Evolutionary conservation across 2,797 vertebrate species (phyloP).

Genomic region (Intellagama lesueurii): DNA sequence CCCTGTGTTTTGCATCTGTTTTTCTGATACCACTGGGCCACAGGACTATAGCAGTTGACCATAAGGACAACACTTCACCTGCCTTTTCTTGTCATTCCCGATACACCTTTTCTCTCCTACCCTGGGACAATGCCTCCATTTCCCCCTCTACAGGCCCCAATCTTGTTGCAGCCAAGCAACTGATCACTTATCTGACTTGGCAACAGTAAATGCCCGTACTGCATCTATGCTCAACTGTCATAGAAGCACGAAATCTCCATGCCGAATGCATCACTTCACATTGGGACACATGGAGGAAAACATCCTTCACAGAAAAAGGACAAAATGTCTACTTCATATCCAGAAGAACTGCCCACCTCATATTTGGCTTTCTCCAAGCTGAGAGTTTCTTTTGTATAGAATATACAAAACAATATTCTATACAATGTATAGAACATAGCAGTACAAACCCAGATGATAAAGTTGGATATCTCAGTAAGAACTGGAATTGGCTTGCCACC

Average conservation of each 20-base stretch:
- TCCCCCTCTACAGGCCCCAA: background rate
- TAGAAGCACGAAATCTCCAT: background rate
- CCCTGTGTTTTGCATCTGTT: too few species aligned
- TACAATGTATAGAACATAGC: too few species aligned
- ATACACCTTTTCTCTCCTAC: background rate
- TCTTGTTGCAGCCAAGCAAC: background rate
- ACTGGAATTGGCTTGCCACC: background rate
- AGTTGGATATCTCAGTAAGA: background rate
- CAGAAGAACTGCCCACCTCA: background rate
- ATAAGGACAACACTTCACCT: too few species aligned
- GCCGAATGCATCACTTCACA: too few species aligned
- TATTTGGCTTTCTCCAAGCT: background rate
- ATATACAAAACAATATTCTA: background rate
- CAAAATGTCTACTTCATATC: background rate
- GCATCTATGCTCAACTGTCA: background rate
- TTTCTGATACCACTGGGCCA: too few species aligned
- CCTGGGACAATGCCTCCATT: background rate
- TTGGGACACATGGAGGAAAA: background rate
- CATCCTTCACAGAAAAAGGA: background rate
- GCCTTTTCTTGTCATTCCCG: background rate
- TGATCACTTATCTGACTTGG: background rate
- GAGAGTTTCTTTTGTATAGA: background rate
- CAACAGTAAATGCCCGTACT: background rate
- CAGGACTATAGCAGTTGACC: too few species aligned
- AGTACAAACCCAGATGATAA: background rate